Evolutionary conservation across 2,888 invertebrate genomes (phyloP).

Genomic region (Drosophila anomelani): DNA sequence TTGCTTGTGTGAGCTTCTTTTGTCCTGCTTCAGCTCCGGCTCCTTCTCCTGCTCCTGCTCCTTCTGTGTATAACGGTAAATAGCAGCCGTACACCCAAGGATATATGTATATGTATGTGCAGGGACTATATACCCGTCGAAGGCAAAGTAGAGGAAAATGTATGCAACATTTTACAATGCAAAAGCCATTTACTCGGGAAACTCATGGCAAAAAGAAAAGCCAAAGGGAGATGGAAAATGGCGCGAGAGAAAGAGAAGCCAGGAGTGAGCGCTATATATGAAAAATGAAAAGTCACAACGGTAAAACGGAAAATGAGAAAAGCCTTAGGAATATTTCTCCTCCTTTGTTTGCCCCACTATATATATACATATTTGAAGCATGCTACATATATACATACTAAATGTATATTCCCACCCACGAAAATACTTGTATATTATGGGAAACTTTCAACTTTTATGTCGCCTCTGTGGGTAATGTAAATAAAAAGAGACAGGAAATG

Average conservation of each 20-base stretch:
- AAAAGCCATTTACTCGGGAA: constrained; percentile 76
- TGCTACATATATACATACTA: constrained; percentile 39
- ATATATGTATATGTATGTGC: not conserved
- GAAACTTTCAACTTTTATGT: constrained; percentile 62
- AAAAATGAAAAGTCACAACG: constrained; percentile 80
- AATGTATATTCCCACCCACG: constrained; percentile 53
- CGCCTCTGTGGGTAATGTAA: constrained; percentile 68
- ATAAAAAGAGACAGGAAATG: constrained; percentile 81
- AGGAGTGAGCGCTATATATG: constrained; percentile 62
- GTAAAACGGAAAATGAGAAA: constrained; percentile 41
- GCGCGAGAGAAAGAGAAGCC: constrained; percentile 25
- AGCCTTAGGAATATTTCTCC: constrained; percentile 28
- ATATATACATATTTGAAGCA: constrained; percentile 32
- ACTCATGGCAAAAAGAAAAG: constrained; percentile 25
- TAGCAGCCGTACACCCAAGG: constrained; percentile 24
- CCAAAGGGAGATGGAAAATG: constrained; percentile 23
- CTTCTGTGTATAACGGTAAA: constrained; percentile 39
- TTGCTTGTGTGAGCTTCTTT: constrained; percentile 27
- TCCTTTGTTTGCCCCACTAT: constrained; percentile 39
- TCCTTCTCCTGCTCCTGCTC: constrained; percentile 11
- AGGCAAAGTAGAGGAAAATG: constrained; percentile 75
- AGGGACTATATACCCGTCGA: constrained; percentile 23
- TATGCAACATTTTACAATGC: constrained; percentile 82
- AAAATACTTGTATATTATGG: constrained; percentile 31
- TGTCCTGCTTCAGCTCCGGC: constrained; percentile 22